Base-by-base conservation (phyloP, 2,888 invertebrate genomes). In the Sphecodes monilicornis region DNA sequence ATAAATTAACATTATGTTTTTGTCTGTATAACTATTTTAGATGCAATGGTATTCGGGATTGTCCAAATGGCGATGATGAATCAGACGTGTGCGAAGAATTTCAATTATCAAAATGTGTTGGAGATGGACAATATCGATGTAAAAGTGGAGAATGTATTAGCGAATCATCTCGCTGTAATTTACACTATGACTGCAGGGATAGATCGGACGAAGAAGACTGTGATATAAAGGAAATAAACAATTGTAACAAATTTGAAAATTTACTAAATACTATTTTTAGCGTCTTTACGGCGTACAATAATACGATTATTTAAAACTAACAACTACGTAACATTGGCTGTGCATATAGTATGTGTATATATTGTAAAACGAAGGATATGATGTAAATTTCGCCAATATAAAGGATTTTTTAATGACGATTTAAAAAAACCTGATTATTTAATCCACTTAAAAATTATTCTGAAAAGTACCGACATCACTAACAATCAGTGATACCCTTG, bases 171-270 rank as follows among this genome's bases (percentile, higher is more conserved):
- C 95, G 95, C 4, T 97, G 97, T 88, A 95, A 97, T 91, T 95
- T 94, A 1, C 91, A 94, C 54, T 95, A 92, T 76, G 96, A 97
- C 87, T 97, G 97, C 90, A 94, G 94, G 43, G 97, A 97, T 90
- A 94, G 93, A 46, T 96, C 96, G 0, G 97, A 97, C 90, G 96
- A 97, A 89, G 92, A 94, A 13, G 94, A 95, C 84, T 96, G 96
- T 85, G 91, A 74, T 26, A 72, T 29, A 73, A 70, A 78, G 64
- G 60, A 78, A 81, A 57, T 90, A 54, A 29, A 8, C 18, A 18
- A 29, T 18, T 29, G 60, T 60, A 26, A 18, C 1, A 60, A 60
- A 29, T 26, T 60, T 16, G 60, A 29, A 60, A 8, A 29, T 29
- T 29, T 29, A 18, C 29, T 60, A n/a, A 54, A 54, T 11, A 54